Evolutionary conservation across 2,797 vertebrate genomes (phyloP).

Genomic region (Oryzias dopingdopingensis): DNA sequence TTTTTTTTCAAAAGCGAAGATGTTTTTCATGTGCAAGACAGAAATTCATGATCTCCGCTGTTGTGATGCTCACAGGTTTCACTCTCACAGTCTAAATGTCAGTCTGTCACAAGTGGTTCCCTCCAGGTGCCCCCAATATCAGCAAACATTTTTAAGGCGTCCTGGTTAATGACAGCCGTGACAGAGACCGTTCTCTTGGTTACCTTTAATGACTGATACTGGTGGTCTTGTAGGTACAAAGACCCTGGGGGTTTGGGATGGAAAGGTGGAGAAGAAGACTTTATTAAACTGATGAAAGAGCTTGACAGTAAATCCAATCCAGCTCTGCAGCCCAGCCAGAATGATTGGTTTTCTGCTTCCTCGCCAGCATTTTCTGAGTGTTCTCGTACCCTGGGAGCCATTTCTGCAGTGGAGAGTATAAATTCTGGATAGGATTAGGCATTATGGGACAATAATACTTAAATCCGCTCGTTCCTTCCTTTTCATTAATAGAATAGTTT

Average conservation of each 20-base stretch:
- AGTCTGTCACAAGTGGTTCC: too few species aligned
- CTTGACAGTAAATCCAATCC: constrained; percentile 72
- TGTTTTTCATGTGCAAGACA: too few species aligned
- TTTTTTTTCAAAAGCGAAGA: too few species aligned
- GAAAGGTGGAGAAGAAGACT: constrained; percentile 42
- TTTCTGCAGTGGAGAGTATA: constrained; percentile 64
- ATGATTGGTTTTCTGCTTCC: constrained; percentile 72
- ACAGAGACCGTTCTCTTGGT: constrained; percentile 15
- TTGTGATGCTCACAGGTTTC: too few species aligned
- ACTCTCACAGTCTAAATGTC: too few species aligned
- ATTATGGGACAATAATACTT: constrained; percentile 75
- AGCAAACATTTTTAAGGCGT: constrained; percentile 26
- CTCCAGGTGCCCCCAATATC: too few species aligned
- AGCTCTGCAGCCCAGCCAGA: constrained; percentile 48
- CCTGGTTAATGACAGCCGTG: constrained; percentile 23
- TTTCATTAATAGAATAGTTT: constrained; percentile 71
- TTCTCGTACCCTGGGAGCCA: constrained; percentile 62
- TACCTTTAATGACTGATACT: constrained; percentile 34
- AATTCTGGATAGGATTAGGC: constrained; percentile 66
- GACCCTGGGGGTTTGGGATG: constrained; percentile 20
- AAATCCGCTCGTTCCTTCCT: constrained; percentile 53
- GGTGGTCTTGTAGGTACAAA: constrained; percentile 40
- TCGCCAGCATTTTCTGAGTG: constrained; percentile 60
- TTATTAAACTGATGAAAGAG: constrained; percentile 76
- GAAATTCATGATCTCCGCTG: too few species aligned